Base-by-base conservation (phyloP, 2,113 vertebrate genomes). In the Callionymus lyra region DNA sequence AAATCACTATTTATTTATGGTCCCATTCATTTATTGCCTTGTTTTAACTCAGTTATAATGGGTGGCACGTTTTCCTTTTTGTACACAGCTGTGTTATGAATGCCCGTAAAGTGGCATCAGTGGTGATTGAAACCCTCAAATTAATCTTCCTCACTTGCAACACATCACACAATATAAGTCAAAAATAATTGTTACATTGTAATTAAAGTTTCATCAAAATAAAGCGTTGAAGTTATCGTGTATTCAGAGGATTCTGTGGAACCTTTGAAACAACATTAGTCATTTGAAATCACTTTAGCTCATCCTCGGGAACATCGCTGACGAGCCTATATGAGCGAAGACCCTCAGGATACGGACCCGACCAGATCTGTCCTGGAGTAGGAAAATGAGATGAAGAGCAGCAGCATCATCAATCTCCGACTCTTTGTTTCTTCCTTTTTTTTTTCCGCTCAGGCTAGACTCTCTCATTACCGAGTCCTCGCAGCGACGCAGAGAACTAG, bases 381-480 rank as follows among this genome's bases (percentile, higher is more conserved):
- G 47, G 44, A 37, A 70, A 68, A 76, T 52, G 49, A 70, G 65
- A 70, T 51, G 44, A 60, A 52, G 37, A 59, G 50, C 44, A 59
- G 50, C 44, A 53, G 45, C 53, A 48, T 65, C 67, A 77, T 79
- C 63, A 70, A 50, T 77, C 74, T 70, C 54, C 65, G 68, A 55
- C 65, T 70, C 15, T 63, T 60, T 68, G 58, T 63, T 72, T 70
- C 52, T 27, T 17, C 62, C 56, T 53, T 56, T 40, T 37, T 21
- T 27, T 60, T 57, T 54, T 5, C 21, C 21, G 59, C 46, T 47
- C 39, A n/a, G n/a, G n/a, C n/a, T n/a, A n/a, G n/a, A n/a, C 53
- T 65, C 19, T 51, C 66, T 75, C 76, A 72, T 82, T 79, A 82
- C 60, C 27, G 38, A 59, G 64, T 72, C 40, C 60, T 63, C 16